phyloP scores from a whole-genome alignment of 2,888 invertebrate species.

The Acrobasis consociella region DNA sequence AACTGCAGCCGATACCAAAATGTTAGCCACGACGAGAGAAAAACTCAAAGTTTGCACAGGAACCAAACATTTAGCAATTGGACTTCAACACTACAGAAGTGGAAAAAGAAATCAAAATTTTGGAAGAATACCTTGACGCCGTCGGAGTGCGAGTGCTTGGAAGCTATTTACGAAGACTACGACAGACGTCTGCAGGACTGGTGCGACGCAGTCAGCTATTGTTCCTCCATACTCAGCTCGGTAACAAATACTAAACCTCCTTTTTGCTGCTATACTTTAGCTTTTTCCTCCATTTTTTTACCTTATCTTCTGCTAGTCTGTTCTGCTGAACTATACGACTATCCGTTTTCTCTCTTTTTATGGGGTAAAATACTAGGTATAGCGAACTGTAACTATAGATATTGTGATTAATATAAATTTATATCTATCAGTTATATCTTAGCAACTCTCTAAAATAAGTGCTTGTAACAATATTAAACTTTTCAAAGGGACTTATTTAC shows the following conservation, averaged over 20 bases:
- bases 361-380: no score
- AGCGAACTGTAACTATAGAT: no score
- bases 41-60: slow-evolving; percentile 58
- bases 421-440: no score
- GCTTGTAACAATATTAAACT: no score
- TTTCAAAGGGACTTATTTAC: no score
- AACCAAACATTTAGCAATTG: slow-evolving; percentile 58
- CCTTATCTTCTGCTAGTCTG: background rate
- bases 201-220: slow-evolving; percentile 75
- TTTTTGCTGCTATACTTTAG: background rate
- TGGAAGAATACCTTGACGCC: slow-evolving; percentile 57
- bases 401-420: no score
- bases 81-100: slow-evolving; percentile 58
- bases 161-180: slow-evolving; percentile 72
- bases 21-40: slow-evolving; percentile 43
- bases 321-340: no score
- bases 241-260: slow-evolving; percentile 39
- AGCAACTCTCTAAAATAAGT: no score
- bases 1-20: slow-evolving; percentile 48
- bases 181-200: slow-evolving; percentile 73
- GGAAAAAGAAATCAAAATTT: slow-evolving; percentile 63
- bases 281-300: background rate
- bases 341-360: no score
- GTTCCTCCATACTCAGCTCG: slow-evolving; percentile 62
- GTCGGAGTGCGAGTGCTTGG: slow-evolving; percentile 69